These are phyloP conservation scores for Pomacea maculata DNA, from an alignment of 1,140 invertebrate species.

Conservation along the genomic window DNA sequence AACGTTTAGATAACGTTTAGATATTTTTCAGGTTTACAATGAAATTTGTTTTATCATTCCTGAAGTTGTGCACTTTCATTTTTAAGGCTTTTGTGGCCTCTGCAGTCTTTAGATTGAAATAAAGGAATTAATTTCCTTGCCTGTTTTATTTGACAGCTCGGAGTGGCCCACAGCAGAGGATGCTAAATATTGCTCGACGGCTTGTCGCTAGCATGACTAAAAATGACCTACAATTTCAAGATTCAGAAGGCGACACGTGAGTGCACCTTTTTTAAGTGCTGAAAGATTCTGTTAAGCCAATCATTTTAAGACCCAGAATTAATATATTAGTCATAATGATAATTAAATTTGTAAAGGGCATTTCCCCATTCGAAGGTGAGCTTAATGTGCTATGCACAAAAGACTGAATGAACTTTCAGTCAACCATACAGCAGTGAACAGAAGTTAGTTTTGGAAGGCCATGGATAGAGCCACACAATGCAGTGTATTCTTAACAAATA, in stretches of 20 bases:
- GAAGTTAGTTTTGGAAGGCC: background rate
- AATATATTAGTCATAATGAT: background rate
- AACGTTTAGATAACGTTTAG: background rate
- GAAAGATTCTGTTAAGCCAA: too few relatives aligned
- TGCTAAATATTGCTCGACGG: conserved; percentile 43
- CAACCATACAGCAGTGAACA: background rate
- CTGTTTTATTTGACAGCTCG: background rate
- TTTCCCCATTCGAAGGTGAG: background rate
- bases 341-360: too few relatives aligned
- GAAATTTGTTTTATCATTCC: background rate
- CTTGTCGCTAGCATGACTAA: conserved; percentile 43
- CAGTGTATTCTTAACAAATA: background rate
- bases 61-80: background rate
- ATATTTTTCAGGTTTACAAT: background rate
- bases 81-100: background rate
- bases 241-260: conserved; percentile 55
- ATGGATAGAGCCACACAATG: too few relatives aligned
- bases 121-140: background rate
- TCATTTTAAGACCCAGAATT: background rate
- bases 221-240: conserved; percentile 36
- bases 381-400: background rate
- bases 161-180: conserved; percentile 1
- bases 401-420: background rate
- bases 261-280: conserved; percentile 21
- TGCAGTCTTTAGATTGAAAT: background rate